Evolutionary conservation across 2,888 invertebrate species (phyloP).

Genomic region (Myopa tessellatipennis): DNA sequence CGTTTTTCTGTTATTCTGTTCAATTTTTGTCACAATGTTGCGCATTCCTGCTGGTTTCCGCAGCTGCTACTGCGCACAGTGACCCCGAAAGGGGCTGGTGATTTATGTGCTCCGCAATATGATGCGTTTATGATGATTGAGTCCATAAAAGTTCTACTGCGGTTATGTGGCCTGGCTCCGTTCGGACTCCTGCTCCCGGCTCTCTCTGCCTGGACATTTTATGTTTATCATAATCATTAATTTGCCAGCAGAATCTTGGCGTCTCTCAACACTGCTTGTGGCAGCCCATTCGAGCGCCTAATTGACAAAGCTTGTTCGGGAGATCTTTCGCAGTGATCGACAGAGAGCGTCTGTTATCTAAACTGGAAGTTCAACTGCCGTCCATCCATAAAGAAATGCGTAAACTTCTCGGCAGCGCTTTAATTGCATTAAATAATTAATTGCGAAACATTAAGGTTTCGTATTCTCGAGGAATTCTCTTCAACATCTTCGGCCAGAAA

Average conservation of each 20-base stretch:
- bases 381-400: constrained; percentile 2
- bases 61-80: not conserved
- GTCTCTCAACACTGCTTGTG: not conserved
- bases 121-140: constrained; percentile 35
- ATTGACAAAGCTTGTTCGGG: constrained; percentile 30
- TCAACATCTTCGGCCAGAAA: not conserved
- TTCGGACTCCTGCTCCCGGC: not conserved
- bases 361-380: not conserved
- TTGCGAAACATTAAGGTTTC: constrained; percentile 19
- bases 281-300: constrained; percentile 12
- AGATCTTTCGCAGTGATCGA: constrained; percentile 27
- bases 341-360: constrained; percentile 12
- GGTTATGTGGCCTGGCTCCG: not conserved
- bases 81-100: constrained; percentile 5
- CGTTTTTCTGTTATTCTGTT: not conserved
- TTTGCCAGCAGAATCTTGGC: constrained; percentile 15
- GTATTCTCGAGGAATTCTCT: not conserved
- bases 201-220: constrained; percentile 14
- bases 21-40: constrained; percentile 11
- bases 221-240: constrained; percentile 38
- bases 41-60: not conserved
- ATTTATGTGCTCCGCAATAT: constrained; percentile 29
- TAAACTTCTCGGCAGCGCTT: constrained; percentile 16
- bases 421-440: constrained; percentile 35
- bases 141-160: constrained; percentile 1